These are phyloP conservation scores for Vanessa tameamea DNA, from an alignment of 1,140 invertebrate species.

Conservation along the genomic window DNA sequence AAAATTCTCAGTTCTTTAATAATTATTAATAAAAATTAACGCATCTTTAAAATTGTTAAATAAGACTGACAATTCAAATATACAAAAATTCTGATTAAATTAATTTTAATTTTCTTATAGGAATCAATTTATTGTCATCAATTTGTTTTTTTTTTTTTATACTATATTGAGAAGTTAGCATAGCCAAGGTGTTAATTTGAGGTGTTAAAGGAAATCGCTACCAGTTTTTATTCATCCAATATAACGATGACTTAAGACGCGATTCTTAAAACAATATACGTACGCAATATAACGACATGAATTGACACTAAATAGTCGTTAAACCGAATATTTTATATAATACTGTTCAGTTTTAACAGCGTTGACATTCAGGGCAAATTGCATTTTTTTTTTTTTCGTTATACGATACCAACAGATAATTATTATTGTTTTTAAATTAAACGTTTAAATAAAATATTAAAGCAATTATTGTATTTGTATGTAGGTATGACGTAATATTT, in stretches of 20 bases:
- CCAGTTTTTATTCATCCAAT: neutral
- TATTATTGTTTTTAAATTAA: constrained; percentile 10
- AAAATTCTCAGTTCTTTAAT: no score
- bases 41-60: no score
- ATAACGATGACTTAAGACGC: constrained; percentile 1
- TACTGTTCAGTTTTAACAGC: neutral
- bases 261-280: constrained; percentile 1
- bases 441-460: constrained; percentile 9
- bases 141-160: no score
- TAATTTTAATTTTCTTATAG: no score
- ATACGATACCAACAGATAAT: neutral
- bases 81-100: no score
- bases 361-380: constrained; percentile 2
- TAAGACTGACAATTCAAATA: no score
- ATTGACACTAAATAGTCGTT: constrained; percentile 2
- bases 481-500: neutral
- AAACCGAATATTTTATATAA: constrained; percentile 7
- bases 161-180: no score
- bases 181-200: neutral
- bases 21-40: no score
- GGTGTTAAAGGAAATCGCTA: neutral
- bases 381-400: neutral
- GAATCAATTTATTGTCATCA: no score
- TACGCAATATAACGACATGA: neutral
- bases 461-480: neutral